Conservation (phyloP, 1,140 invertebrate genomes). For the Globodera rostochiensis region DNA sequence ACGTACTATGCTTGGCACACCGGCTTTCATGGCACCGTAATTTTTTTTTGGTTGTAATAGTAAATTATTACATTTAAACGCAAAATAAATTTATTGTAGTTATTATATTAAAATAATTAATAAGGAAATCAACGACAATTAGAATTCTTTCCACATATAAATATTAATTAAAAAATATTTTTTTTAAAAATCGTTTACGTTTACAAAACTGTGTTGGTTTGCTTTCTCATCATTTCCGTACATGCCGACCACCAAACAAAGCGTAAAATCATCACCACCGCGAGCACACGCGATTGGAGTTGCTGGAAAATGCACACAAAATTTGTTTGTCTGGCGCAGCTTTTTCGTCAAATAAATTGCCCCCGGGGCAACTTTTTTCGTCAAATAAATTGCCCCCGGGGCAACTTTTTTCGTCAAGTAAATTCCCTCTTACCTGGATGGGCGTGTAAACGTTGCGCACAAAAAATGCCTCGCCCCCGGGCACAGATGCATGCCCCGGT, state of each 20-base stretch:
- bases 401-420: no score
- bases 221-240: conserved; percentile 53
- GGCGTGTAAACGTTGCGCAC: conserved; percentile 61
- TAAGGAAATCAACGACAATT: no score
- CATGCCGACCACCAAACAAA: conserved; percentile 63
- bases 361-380: no score
- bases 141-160: no score
- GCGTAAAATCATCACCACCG: conserved; percentile 62
- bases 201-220: no score
- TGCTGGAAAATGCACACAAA: conserved; percentile 47
- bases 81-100: no score
- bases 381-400: no score
- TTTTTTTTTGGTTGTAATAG: neutral
- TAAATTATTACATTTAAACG: no score
- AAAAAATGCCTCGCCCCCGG: conserved; percentile 42
- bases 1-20: conserved; percentile 29
- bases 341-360: no score
- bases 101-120: neutral
- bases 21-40: conserved; percentile 37
- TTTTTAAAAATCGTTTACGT: no score
- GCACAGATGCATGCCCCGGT: conserved; percentile 32
- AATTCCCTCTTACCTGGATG: conserved; percentile 44
- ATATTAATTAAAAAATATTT: no score
- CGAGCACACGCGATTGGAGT: conserved; percentile 59
- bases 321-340: no score